These are phyloP conservation scores for Drosophila multiciliata DNA, from an alignment of 2,888 invertebrate genomes.

Conservation along the genomic window DNA sequence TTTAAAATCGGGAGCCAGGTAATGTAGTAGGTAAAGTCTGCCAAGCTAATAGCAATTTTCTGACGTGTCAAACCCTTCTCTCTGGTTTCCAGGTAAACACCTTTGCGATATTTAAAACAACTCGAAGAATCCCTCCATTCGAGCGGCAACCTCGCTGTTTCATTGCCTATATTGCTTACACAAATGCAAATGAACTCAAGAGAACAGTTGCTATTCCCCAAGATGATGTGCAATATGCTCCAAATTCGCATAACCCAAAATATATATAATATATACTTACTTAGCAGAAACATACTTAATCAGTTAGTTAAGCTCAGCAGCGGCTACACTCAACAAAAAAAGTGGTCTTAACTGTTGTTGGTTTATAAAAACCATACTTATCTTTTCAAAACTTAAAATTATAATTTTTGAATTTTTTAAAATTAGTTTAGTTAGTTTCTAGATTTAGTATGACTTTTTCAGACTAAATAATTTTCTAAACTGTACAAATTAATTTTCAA, in stretches of 20 bases:
- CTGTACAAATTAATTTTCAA: not conserved
- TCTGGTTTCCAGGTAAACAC: constrained; percentile 36
- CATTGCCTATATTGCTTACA: constrained; percentile 22
- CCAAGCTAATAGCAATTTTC: constrained; percentile 31
- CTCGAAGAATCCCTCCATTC: constrained; percentile 6
- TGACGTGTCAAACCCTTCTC: constrained; percentile 61
- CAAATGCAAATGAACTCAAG: constrained; percentile 69
- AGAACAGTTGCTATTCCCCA: constrained; percentile 23
- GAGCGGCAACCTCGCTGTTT: not conserved
- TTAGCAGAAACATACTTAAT: not conserved
- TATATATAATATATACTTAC: constrained; percentile 3
- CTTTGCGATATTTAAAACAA: constrained; percentile 13
- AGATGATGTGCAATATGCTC: constrained; percentile 48
- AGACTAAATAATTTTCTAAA: not conserved
- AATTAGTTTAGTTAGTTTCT: too few relatives aligned
- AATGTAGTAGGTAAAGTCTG: constrained; percentile 3
- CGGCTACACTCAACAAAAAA: not conserved
- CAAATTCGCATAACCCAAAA: constrained; percentile 18
- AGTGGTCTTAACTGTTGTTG: not conserved
- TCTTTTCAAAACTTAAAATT: not conserved
- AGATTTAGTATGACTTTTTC: not conserved
- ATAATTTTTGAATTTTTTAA: not conserved
- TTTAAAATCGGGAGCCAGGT: constrained; percentile 8
- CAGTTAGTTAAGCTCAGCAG: not conserved
- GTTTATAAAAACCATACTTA: not conserved